A percentile compares a stretch with the other conserved stretches of the same genome.
Conservation (phyloP, 2,888 invertebrate genomes). For the Deilephila elpenor region DNA sequence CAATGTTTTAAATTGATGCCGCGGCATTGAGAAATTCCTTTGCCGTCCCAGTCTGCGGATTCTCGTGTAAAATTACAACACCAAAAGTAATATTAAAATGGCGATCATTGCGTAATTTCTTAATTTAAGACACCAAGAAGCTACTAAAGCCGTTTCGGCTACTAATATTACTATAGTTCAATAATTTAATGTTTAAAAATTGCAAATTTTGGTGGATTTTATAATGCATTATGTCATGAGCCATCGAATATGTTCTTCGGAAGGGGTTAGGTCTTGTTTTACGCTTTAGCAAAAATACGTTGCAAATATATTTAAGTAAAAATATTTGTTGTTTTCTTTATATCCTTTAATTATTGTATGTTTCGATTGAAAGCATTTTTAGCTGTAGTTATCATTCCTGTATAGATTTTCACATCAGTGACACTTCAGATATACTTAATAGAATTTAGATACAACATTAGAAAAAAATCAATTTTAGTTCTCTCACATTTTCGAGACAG, state of each 20-base stretch:
- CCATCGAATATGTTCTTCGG: conserved; percentile 41
- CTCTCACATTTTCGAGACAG: too few relatives aligned
- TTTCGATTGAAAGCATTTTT: too few relatives aligned
- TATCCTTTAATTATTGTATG: neutral
- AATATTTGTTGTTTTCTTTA: conserved; percentile 50
- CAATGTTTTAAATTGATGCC: too few relatives aligned
- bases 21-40: too few relatives aligned
- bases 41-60: too few relatives aligned
- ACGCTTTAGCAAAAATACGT: conserved; percentile 75
- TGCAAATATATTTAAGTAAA: conserved; percentile 76
- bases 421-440: too few relatives aligned
- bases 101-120: neutral
- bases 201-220: conserved; percentile 34
- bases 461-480: too few relatives aligned
- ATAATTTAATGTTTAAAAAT: neutral
- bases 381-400: too few relatives aligned
- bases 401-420: too few relatives aligned
- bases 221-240: conserved; percentile 38
- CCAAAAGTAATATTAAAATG: neutral
- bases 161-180: neutral
- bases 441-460: too few relatives aligned
- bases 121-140: neutral
- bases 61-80: too few relatives aligned
- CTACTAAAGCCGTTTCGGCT: neutral
- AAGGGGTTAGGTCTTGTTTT: conserved; percentile 66